A percentile compares a stretch with the other conserved stretches of the same genome.
phyloP scores from a whole-genome alignment of 1,140 invertebrate genomes.

The Branchinecta lindahli region DNA sequence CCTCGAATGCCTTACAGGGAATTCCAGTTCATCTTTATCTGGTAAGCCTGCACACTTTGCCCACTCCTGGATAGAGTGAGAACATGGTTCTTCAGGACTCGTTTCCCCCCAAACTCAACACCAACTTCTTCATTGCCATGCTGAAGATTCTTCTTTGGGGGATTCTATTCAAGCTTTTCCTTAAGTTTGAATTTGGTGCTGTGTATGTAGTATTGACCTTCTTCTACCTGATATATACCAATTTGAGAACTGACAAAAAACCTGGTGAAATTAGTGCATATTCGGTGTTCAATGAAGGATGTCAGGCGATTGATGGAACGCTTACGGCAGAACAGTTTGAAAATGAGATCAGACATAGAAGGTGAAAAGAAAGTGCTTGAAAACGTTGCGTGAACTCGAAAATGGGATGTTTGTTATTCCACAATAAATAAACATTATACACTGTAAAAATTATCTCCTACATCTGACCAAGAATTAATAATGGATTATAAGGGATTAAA shows the following conservation, averaged over 20 bases:
- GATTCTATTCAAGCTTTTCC: constrained; percentile 45
- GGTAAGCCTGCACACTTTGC: neutral
- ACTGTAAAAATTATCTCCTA: too few species aligned
- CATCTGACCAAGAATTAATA: too few species aligned
- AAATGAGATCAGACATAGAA: constrained; percentile 55
- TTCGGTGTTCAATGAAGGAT: constrained; percentile 93
- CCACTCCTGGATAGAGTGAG: neutral
- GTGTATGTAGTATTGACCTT: constrained; percentile 69
- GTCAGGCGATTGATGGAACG: constrained; percentile 78
- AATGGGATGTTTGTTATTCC: too few species aligned
- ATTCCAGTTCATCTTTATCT: neutral
- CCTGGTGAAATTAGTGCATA: constrained; percentile 76
- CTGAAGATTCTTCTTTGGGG: constrained; percentile 40
- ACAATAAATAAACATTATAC: too few species aligned
- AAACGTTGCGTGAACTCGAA: too few species aligned
- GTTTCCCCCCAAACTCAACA: neutral
- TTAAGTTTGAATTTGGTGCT: constrained; percentile 72
- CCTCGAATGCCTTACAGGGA: neutral
- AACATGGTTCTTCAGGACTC: neutral
- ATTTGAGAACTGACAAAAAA: constrained; percentile 49
- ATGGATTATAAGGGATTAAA: too few species aligned
- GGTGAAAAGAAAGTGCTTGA: neutral
- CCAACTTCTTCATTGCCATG: neutral
- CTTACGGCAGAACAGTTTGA: constrained; percentile 91
- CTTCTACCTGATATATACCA: constrained; percentile 63